Conservation (phyloP, 2,888 invertebrate genomes). For the Brassicogethes aeneus region DNA sequence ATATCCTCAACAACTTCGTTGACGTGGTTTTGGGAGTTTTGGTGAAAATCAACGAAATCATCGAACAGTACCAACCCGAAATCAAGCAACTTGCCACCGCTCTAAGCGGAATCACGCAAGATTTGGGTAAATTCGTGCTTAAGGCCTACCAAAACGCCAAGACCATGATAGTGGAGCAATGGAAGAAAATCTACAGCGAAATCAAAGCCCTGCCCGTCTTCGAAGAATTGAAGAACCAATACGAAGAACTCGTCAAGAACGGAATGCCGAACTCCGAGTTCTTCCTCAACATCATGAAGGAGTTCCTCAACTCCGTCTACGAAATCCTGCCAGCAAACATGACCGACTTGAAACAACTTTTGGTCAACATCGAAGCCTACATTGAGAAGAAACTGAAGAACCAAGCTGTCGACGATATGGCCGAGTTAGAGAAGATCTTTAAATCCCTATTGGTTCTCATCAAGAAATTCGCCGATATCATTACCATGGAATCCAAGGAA, state of each 20-base stretch:
- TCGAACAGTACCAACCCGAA: slow-evolving; percentile 58
- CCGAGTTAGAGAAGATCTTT: slow-evolving; percentile 53
- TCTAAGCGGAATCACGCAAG: slow-evolving; percentile 44
- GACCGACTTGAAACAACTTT: slow-evolving; percentile 50
- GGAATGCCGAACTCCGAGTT: slow-evolving; percentile 47
- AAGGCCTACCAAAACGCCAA: slow-evolving; percentile 37
- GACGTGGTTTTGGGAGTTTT: slow-evolving; percentile 38
- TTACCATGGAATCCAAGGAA: slow-evolving; percentile 11
- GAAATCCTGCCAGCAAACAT: slow-evolving; percentile 50
- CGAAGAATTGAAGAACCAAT: slow-evolving; percentile 42
- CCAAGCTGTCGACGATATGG: slow-evolving; percentile 52
- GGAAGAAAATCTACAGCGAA: slow-evolving; percentile 42
- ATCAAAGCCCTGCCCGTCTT: slow-evolving; percentile 46
- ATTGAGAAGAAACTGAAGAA: slow-evolving; percentile 54
- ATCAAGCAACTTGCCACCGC: slow-evolving; percentile 51
- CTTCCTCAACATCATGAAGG: slow-evolving; percentile 45
- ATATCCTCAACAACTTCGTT: slow-evolving; percentile 42
- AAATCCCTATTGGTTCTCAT: slow-evolving; percentile 37
- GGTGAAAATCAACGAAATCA: slow-evolving; percentile 46
- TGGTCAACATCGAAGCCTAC: slow-evolving; percentile 52
- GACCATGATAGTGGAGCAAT: slow-evolving; percentile 40
- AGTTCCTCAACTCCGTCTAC: slow-evolving; percentile 47
- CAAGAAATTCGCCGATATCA: slow-evolving; percentile 31
- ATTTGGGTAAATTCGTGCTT: slow-evolving; percentile 37
- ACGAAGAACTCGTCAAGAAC: slow-evolving; percentile 30